A percentile compares a stretch with the other conserved stretches of the same genome.
These are phyloP conservation scores for Erebia ligea DNA, from an alignment of 2,888 invertebrate species.

Conservation along the genomic window DNA sequence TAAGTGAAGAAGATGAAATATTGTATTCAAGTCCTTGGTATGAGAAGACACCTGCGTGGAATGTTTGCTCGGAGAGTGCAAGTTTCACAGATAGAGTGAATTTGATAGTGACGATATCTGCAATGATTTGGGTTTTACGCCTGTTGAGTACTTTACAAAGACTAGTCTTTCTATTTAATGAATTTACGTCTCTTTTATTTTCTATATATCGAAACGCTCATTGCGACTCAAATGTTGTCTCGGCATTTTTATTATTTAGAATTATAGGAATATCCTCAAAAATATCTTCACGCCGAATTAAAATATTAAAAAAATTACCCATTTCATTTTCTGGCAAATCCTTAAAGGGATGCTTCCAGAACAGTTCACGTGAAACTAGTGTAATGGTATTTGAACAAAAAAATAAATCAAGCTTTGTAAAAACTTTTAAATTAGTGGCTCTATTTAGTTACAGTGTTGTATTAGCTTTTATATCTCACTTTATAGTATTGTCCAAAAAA, in stretches of 20 bases:
- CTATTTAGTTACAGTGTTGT: not conserved
- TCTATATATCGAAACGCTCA: not conserved
- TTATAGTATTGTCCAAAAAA: not conserved
- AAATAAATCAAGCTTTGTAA: not conserved
- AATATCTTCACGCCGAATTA: not conserved
- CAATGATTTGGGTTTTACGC: slow-evolving; percentile 21
- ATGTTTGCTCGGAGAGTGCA: slow-evolving; percentile 3
- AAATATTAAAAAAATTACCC: not conserved
- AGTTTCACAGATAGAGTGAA: slow-evolving; percentile 7
- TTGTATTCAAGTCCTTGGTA: not conserved
- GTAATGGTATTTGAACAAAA: slow-evolving; percentile 16
- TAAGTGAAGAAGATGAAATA: slow-evolving; percentile 35
- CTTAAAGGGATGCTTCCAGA: not conserved
- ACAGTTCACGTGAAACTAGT: not conserved
- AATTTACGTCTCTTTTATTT: slow-evolving; percentile 16
- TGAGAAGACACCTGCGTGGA: not conserved
- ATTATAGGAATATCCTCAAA: not conserved
- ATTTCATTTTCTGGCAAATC: not conserved
- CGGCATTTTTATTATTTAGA: not conserved
- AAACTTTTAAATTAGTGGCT: not conserved
- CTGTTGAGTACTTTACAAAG: slow-evolving; percentile 12
- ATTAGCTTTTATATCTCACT: not conserved
- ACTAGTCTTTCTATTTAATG: slow-evolving; percentile 16
- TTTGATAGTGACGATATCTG: slow-evolving; percentile 18
- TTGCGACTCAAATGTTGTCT: not conserved